phyloP scores from a whole-genome alignment of 2,113 vertebrate genomes.

The Epinephelus fuscoguttatus region DNA sequence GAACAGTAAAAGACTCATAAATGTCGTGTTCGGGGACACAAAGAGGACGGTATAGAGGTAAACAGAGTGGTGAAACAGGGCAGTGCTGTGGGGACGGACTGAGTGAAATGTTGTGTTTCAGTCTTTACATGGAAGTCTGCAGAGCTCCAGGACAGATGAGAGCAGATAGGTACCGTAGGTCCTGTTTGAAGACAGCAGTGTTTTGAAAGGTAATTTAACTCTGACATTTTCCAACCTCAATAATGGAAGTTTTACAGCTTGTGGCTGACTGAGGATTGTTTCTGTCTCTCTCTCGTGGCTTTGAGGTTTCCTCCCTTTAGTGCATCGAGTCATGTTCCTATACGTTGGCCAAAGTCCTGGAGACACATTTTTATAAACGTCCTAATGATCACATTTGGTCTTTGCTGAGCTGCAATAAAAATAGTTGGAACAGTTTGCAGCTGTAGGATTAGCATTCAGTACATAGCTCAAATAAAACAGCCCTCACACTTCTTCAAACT shows the following conservation, averaged over 20 bases:
- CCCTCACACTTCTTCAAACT: neutral
- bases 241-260: slow-evolving; percentile 28
- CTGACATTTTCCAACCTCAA: neutral
- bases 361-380: neutral
- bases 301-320: neutral
- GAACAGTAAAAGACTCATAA: too few relatives aligned
- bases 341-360: neutral
- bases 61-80: too few relatives aligned
- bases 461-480: neutral
- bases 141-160: neutral
- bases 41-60: neutral
- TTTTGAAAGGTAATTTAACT: slow-evolving; percentile 25
- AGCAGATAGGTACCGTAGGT: neutral
- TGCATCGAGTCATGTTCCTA: neutral
- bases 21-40: too few relatives aligned
- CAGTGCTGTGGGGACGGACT: neutral
- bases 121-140: neutral
- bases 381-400: neutral
- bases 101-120: slow-evolving; percentile 1
- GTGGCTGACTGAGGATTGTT: neutral
- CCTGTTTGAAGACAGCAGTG: neutral
- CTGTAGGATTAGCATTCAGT: neutral
- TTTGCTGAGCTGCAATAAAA: neutral
- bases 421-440: neutral
- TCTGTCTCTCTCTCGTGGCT: neutral